phyloP scores from a whole-genome alignment of 2,113 vertebrate genomes.

The Hyperopisus bebe region DNA sequence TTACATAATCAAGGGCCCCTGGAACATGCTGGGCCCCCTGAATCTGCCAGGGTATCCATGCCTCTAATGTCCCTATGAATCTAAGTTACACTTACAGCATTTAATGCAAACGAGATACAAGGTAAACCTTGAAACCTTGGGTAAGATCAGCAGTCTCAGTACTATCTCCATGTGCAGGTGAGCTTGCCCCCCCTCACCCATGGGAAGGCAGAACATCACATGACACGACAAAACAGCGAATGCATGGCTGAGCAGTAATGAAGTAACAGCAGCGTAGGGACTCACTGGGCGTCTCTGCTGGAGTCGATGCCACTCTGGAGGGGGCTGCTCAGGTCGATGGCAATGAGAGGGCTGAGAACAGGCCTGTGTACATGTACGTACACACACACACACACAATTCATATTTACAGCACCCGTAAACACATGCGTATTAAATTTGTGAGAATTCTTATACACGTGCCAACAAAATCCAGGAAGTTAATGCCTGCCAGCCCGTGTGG shows the following conservation, averaged over 20 bases:
- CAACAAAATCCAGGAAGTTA: neutral
- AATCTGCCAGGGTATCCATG: neutral
- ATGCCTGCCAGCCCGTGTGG: neutral
- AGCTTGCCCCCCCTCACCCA: neutral
- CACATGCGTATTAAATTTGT: neutral
- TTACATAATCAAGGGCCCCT: neutral
- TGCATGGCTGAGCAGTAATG: neutral
- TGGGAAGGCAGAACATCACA: neutral
- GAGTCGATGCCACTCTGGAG: slow-evolving; percentile 66
- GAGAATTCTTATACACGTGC: neutral
- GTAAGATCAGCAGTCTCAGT: neutral
- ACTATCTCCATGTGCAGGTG: neutral
- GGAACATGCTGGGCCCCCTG: neutral
- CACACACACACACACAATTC: neutral
- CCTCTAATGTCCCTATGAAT: neutral
- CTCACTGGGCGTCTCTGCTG: slow-evolving; percentile 66
- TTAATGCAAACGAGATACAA: neutral
- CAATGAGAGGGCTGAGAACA: slow-evolving; percentile 66
- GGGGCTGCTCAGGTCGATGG: slow-evolving; percentile 70
- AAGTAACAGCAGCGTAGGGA: slow-evolving; percentile 6
- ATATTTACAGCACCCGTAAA: neutral
- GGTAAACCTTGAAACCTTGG: neutral
- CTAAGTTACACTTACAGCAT: neutral
- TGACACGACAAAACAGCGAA: neutral
- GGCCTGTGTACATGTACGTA: slow-evolving; percentile 51